Evolutionary conservation across 2,113 vertebrate genomes (phyloP), one percentile per base, ranked within the genome.

Genomic region (Ariopsis seemanni): DNA sequence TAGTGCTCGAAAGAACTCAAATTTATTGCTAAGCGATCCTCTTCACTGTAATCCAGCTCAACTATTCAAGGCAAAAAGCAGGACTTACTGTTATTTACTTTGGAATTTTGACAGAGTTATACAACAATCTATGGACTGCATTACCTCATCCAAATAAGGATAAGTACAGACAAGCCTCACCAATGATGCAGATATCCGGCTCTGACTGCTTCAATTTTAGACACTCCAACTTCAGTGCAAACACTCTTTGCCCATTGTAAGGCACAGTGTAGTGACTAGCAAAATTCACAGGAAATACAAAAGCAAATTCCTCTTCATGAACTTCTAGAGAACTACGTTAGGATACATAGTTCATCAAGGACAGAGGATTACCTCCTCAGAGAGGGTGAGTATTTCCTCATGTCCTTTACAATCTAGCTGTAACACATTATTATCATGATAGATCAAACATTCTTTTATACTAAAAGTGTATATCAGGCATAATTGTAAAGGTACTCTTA

Each of bases 131-230:
- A 67, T 52, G 62, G 62, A 52, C 53, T 83, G 62, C 82, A 52
- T 15, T 67, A n/a, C 62, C 42, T 83, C 42, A 67, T 62, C 58
- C 63, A 82, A 81, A 86, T 50, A 22, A 87, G 86, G 86, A 87
- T 87, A 69, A 82, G 86, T 69, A 87, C 86, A 82, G 86, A 87
- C 86, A 87, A 82, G 86, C n/a, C 86, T 67, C 7, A 27, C 48
- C 65, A 57, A 82, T 82, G 86, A 87, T 82, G 79, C 14, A 62
- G 9, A n/a, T 50, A 62, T 87, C 7, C 2, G n/a, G 55, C 79
- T 82, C 42, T 87, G 67, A 34, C 86, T 82, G 15, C 53, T 72
- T 82, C 4, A 60, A 7, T 52, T 14, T 4, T 17, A 72, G 53
- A 57, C 42, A 82, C 22, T 55, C 74, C 5, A 25, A 34, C 65